These are phyloP conservation scores for Lepus timidus DNA, from an alignment of 2,113 vertebrate species.

Conservation along the genomic window DNA sequence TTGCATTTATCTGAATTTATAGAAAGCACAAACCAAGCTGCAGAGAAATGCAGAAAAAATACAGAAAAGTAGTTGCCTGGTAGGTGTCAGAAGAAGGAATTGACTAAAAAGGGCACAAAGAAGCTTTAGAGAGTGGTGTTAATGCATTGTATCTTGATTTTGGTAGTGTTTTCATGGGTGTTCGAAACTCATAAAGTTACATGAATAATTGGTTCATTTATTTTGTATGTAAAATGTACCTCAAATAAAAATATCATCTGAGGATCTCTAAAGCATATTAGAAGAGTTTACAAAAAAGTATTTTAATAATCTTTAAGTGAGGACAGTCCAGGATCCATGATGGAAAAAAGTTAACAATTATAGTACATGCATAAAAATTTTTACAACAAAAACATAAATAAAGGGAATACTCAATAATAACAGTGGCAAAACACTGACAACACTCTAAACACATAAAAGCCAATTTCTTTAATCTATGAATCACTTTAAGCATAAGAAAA, in stretches of 20 bases:
- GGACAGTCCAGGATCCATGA: not conserved
- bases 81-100: not conserved
- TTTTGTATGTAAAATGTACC: not conserved
- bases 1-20: not conserved
- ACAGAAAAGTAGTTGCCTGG: not conserved
- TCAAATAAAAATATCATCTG: not conserved
- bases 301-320: not conserved
- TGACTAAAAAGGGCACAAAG: not conserved
- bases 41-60: not conserved
- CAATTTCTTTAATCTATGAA: not conserved
- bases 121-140: not conserved
- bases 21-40: not conserved
- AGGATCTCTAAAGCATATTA: not conserved
- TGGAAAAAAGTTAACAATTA: not conserved
- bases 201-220: not conserved
- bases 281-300: not conserved
- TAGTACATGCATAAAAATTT: not conserved
- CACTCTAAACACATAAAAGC: not conserved
- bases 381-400: not conserved
- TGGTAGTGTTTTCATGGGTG: not conserved
- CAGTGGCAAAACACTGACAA: not conserved
- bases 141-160: not conserved
- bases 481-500: not conserved
- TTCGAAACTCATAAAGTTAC: not conserved
- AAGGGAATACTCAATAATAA: not conserved